A percentile compares a stretch with the other conserved stretches of the same genome.
Conservation (phyloP, 1,140 invertebrate species). For the Triops cancriformis region DNA sequence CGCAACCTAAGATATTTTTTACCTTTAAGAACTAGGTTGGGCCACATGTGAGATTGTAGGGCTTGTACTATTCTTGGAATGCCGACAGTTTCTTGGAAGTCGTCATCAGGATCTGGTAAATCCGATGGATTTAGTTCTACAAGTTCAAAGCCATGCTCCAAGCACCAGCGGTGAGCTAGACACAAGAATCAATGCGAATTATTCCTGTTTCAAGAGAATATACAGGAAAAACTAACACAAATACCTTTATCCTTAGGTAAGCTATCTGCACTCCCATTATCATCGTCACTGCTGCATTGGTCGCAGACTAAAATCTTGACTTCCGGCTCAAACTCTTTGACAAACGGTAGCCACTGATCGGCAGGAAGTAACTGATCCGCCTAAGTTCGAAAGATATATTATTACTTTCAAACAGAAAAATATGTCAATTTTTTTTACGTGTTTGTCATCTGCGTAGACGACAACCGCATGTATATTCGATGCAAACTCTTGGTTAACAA, state of each 20-base stretch:
- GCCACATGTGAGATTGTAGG: constrained; percentile 65
- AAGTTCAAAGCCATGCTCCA: constrained; percentile 58
- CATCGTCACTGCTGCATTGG: constrained; percentile 35
- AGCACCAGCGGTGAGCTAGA: constrained; percentile 53
- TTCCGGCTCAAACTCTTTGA: constrained; percentile 45
- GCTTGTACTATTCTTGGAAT: constrained; percentile 64
- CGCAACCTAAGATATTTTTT: constrained; percentile 24
- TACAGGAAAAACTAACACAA: no score
- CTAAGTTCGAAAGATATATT: constrained; percentile 35
- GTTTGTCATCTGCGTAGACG: constrained; percentile 47
- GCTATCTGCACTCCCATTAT: constrained; percentile 33
- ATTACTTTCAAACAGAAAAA: constrained; percentile 6
- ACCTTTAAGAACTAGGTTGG: constrained; percentile 62
- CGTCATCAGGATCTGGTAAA: constrained; percentile 48
- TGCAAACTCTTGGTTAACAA: constrained; percentile 43
- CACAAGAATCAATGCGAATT: neutral
- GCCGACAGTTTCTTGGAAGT: constrained; percentile 56
- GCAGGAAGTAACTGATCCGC: constrained; percentile 42
- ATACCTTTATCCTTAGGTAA: constrained; percentile 21
- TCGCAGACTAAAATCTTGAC: constrained; percentile 48
- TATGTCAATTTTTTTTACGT: constrained; percentile 38
- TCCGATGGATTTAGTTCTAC: constrained; percentile 56
- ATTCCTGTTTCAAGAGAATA: no score
- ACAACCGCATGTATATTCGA: constrained; percentile 50
- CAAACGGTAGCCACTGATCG: constrained; percentile 43